Percentiles rank a stretch among this genome's conserved stretches.
Evolutionary conservation across 2,113 vertebrate species (phyloP).

Genomic region (Carettochelys insculpta): DNA sequence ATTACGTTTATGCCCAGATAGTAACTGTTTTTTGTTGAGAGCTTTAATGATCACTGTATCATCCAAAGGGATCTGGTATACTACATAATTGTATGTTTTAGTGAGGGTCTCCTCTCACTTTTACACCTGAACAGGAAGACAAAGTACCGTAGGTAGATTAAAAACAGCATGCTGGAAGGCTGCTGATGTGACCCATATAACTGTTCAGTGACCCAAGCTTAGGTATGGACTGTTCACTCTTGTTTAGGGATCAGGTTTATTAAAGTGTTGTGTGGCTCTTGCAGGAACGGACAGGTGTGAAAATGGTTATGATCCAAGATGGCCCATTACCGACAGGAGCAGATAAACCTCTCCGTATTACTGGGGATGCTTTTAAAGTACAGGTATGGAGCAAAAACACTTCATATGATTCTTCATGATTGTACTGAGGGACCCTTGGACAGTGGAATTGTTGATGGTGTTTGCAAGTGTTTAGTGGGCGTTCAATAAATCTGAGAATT

Average conservation of each 20-base stretch:
- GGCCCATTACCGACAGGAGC: conserved; percentile 95
- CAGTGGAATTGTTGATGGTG: rapidly evolving
- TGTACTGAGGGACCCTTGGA: background rate
- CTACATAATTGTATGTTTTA: background rate
- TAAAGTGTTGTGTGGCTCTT: conserved; percentile 53
- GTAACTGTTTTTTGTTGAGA: background rate
- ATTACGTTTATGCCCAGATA: background rate
- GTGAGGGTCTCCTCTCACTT: background rate
- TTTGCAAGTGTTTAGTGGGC: background rate
- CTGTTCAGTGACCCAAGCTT: background rate
- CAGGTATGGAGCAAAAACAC: conserved; percentile 81
- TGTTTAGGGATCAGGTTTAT: conserved; percentile 20
- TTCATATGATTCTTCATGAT: background rate
- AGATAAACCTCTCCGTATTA: conserved; percentile 97
- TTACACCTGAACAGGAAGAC: background rate
- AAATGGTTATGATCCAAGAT: conserved; percentile 99
- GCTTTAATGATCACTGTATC: background rate
- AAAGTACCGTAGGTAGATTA: background rate
- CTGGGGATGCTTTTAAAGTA: conserved; percentile 97
- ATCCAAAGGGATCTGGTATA: background rate
- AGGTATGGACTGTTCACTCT: background rate
- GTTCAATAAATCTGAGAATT: background rate
- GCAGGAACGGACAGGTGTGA: conserved; percentile 97
- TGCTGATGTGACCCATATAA: background rate
- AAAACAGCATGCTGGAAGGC: background rate